Base-by-base conservation (phyloP, 2,113 vertebrate species). In the Empidonax alnorum region DNA sequence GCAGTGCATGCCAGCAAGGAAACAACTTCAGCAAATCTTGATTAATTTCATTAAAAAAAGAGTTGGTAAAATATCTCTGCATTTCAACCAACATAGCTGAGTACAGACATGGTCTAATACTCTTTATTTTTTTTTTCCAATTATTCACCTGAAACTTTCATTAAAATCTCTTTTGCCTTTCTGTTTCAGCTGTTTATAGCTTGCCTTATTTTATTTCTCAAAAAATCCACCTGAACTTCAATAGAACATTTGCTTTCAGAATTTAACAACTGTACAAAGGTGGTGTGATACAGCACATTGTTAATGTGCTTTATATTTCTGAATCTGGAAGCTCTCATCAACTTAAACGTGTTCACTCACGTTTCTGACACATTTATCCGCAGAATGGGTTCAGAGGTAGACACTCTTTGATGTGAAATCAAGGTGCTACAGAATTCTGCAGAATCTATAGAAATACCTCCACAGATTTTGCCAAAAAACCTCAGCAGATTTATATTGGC, bases 401-500 rank as follows among this genome's bases (percentile, higher is more conserved):
- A 86, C 46, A 49, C 41, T 69, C 84, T 87, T 52, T 61, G 85
- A 96, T 46, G 93, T 67, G 63, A 86, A 97, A 95, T 94, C 94
- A 67, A 94, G 93, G 95, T 78, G 87, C 69, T 75, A 72, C 84
- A 56, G 87, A 96, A 94, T 94, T 81, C 95, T 77, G 91, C 80
- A 72, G 90, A 94, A 96, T 86, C 92, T 62, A 93, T 93, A 96
- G 94, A 95, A 97, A 97, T 95, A 95, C 71, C 94, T 97, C 88
- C 73, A 87, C 44, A 55, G 66, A n/a, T 85, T 92, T 96, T 97
- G 97, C 97, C 96, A 98, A 97, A 95, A 96, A 97, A 96, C 94
- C 96, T 97, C 96, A 66, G 96, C 98, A 98, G 97, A 98, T 98
- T 98, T 92, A 96, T 97, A 94, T 94, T 97, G 98, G 98, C 98